phyloP scores from a whole-genome alignment of 2,888 invertebrate genomes.

The Lepidochrysops patricia region DNA sequence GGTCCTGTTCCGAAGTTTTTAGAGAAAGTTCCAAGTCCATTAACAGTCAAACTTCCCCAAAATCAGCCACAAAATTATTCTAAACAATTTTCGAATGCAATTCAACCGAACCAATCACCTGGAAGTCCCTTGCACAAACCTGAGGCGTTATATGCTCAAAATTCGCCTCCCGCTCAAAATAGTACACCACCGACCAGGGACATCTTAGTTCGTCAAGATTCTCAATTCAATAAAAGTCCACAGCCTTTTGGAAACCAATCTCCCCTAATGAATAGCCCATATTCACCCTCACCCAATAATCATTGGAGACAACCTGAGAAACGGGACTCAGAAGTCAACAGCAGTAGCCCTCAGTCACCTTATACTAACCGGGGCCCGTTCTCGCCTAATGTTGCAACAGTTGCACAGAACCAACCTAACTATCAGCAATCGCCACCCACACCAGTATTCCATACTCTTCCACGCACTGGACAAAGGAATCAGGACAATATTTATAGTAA shows the following conservation, averaged over 20 bases:
- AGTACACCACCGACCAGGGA: constrained; percentile 56
- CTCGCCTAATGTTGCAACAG: constrained; percentile 38
- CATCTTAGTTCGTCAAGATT: constrained; percentile 60
- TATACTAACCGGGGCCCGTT: constrained; percentile 46
- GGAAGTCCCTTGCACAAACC: constrained; percentile 66
- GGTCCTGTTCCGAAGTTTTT: constrained; percentile 63
- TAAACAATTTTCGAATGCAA: constrained; percentile 36
- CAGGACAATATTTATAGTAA: constrained; percentile 38
- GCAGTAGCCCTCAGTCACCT: constrained; percentile 39
- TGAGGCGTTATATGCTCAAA: constrained; percentile 62
- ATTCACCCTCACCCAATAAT: constrained; percentile 59
- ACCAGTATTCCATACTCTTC: constrained; percentile 53
- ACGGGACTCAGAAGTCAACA: constrained; percentile 53
- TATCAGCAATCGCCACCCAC: constrained; percentile 40
- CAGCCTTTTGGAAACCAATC: constrained; percentile 57
- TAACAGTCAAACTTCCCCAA: constrained; percentile 63
- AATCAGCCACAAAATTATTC: constrained; percentile 57
- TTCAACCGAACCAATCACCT: constrained; percentile 50
- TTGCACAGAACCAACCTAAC: constrained; percentile 42
- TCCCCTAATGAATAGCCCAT: constrained; percentile 45
- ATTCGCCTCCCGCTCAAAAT: constrained; percentile 45
- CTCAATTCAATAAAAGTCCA: constrained; percentile 69
- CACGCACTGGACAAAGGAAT: constrained; percentile 47
- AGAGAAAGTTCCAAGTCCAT: constrained; percentile 63
- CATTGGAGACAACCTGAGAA: constrained; percentile 66